A percentile compares a stretch with the other conserved stretches of the same genome.
These are phyloP conservation scores for Darevskia mixta DNA, from an alignment of 2,797 vertebrate genomes.

Conservation along the genomic window DNA sequence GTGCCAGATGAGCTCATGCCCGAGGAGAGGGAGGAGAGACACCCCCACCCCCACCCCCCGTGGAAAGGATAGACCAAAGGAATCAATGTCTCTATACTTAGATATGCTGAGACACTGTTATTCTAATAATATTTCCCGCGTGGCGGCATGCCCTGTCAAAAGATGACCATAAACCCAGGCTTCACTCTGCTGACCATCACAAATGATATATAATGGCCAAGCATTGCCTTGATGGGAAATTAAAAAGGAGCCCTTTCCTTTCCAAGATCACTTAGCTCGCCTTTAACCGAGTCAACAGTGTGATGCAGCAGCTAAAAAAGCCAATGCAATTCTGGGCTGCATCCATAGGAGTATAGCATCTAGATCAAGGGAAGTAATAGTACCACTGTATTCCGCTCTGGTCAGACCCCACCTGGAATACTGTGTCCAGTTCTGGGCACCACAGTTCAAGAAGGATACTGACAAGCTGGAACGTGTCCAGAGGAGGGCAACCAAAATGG, in stretches of 20 bases:
- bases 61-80: not conserved
- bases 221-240: conserved; percentile 23
- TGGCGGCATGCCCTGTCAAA: not conserved
- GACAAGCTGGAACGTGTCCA: no score
- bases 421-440: no score
- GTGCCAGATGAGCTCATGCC: not conserved
- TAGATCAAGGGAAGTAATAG: no score
- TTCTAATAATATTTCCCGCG: conserved; percentile 26
- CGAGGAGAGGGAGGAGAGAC: not conserved
- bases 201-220: conserved; percentile 23
- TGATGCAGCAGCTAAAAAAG: no score
- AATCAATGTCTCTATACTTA: conserved; percentile 38
- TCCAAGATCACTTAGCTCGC: not conserved
- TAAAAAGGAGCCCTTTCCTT: conserved; percentile 13
- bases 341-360: no score
- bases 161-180: not conserved
- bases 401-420: no score
- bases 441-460: no score
- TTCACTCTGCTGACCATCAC: conserved; percentile 23
- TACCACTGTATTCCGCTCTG: no score
- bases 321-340: no score
- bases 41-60: not conserved
- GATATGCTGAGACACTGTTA: conserved; percentile 26
- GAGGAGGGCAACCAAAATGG: no score
- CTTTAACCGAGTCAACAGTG: no score